Evolutionary conservation across 2,113 vertebrate genomes (phyloP).

Genomic region (Pholis gunnellus): DNA sequence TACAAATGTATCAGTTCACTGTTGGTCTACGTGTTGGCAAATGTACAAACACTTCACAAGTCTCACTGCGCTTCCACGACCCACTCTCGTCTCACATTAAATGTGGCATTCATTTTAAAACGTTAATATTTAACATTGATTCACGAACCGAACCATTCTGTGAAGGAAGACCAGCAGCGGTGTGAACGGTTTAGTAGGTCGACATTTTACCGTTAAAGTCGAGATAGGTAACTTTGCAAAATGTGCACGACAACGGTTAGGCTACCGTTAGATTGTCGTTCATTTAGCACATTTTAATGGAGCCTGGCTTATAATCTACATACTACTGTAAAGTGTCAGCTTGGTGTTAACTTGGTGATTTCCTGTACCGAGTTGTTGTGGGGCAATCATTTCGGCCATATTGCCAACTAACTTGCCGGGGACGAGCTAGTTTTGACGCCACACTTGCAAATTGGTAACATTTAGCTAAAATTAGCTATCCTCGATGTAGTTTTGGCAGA

Average conservation of each 20-base stretch:
- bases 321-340: not conserved
- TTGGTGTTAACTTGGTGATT: not conserved
- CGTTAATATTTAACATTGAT: not conserved
- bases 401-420: not conserved
- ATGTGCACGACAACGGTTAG: too few species aligned
- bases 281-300: not conserved
- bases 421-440: not conserved
- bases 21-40: not conserved
- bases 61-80: fast-evolving
- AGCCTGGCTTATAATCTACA: not conserved
- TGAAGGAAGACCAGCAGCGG: not conserved
- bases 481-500: slow-evolving; percentile 5
- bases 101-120: not conserved
- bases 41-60: too few species aligned
- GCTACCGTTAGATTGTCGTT: not conserved
- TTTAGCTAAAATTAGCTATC: not conserved
- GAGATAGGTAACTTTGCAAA: not conserved
- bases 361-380: slow-evolving; percentile 1
- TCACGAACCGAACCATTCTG: too few species aligned
- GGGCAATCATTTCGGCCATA: slow-evolving; percentile 11
- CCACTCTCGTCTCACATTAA: fast-evolving
- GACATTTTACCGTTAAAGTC: not conserved
- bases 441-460: not conserved
- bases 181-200: not conserved
- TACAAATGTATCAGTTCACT: slow-evolving; percentile 1